These are phyloP conservation scores for Pseudorectes ferrugineus DNA, from an alignment of 2,113 vertebrate species.

Conservation along the genomic window DNA sequence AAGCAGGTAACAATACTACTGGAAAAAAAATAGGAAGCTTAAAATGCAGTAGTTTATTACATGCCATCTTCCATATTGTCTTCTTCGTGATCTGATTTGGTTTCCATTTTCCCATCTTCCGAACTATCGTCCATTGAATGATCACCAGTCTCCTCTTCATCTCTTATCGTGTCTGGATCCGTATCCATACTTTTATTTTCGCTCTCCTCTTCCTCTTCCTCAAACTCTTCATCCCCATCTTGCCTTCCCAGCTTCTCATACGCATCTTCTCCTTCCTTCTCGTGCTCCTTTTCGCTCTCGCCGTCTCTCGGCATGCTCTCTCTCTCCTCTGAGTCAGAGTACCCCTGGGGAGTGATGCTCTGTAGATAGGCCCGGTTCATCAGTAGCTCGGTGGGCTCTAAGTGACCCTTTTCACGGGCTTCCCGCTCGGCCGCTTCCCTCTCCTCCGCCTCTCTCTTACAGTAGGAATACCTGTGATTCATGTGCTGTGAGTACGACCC, in stretches of 20 bases:
- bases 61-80: conserved; percentile 96
- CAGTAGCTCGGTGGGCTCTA: conserved; percentile 96
- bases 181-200: conserved; percentile 99
- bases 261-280: conserved; percentile 88
- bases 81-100: conserved; percentile 99
- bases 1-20: conserved; percentile 93
- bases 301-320: conserved; percentile 90
- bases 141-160: conserved; percentile 95
- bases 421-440: conserved; percentile 94
- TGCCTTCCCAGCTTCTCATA: conserved; percentile 89
- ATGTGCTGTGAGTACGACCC: conserved; percentile 99
- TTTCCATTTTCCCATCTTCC: conserved; percentile 98
- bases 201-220: conserved; percentile 94
- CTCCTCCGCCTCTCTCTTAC: conserved; percentile 98
- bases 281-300: conserved; percentile 87
- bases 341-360: conserved; percentile 93
- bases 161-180: conserved; percentile 95
- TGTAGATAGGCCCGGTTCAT: conserved; percentile 96
- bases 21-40: conserved; percentile 86
- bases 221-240: conserved; percentile 90
- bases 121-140: conserved; percentile 99
- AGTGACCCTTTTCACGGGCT: conserved; percentile 93
- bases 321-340: conserved; percentile 93
- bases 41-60: conserved; percentile 89
- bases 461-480: conserved; percentile 99